Evolutionary conservation across 1,140 invertebrate genomes (phyloP).

Genomic region (Muscidifurax raptorellus): DNA sequence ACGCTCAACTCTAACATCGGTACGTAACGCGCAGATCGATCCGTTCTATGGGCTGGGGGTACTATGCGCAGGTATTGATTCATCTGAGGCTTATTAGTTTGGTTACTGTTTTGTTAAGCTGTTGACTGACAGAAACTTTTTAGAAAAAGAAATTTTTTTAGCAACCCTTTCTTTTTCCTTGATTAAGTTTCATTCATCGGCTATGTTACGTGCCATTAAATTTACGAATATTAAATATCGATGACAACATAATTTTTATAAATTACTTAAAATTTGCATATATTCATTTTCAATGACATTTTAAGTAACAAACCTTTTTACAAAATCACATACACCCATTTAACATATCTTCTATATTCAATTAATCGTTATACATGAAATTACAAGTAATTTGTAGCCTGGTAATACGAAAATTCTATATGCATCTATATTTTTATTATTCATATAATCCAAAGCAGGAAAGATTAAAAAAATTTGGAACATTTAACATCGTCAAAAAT

Average conservation of each 20-base stretch:
- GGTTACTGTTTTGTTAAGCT: background rate
- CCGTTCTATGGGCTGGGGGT: background rate
- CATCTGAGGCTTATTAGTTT: background rate
- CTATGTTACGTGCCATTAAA: background rate
- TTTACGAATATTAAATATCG: background rate
- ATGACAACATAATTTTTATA: background rate
- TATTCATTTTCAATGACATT: too few species aligned
- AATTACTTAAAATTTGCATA: too few species aligned
- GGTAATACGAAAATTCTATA: too few species aligned
- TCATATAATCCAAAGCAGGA: too few species aligned
- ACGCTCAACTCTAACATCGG: slow-evolving; percentile 31
- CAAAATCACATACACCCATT: too few species aligned
- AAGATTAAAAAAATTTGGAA: too few species aligned
- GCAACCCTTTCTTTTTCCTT: background rate
- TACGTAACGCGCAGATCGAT: slow-evolving; percentile 14
- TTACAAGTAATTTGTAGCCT: too few species aligned
- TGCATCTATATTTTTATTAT: too few species aligned
- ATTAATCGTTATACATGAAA: too few species aligned
- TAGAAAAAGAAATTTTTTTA: background rate
- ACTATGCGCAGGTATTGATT: background rate
- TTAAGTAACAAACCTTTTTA: too few species aligned
- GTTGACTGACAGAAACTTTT: background rate
- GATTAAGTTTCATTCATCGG: background rate
- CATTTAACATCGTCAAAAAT: too few species aligned
- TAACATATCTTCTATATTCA: too few species aligned